These are phyloP conservation scores for Hydractinia symbiolongicarpus DNA, from an alignment of 30 jellyfish, hydroid and myxozoan genomes.

Conservation along the genomic window DNA sequence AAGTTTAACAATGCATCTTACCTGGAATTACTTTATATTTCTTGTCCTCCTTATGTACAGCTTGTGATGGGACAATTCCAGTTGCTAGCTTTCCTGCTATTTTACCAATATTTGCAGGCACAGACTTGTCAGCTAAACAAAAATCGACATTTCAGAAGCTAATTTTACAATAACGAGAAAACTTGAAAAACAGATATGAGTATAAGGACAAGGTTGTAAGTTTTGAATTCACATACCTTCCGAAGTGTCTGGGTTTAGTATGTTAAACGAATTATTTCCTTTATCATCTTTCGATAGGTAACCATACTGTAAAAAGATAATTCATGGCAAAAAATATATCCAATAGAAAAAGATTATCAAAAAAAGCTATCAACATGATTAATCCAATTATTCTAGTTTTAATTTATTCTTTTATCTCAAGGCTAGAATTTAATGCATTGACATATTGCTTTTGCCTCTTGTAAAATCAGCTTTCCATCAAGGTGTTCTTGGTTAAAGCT, in stretches of 20 bases:
- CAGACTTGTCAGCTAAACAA: conserved; percentile 25
- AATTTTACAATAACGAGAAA: no score
- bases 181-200: no score
- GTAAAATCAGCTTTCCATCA: no score
- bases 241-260: conserved; percentile 76
- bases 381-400: no score
- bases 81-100: conserved; percentile 58
- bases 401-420: no score
- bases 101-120: conserved; percentile 62
- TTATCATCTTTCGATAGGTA: conserved; percentile 60
- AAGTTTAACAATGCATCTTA: not conserved
- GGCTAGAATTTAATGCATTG: no score
- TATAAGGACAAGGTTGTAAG: not conserved
- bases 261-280: conserved; percentile 72
- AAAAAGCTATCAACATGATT: no score
- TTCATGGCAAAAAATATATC: not conserved
- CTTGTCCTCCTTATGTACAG: conserved; percentile 69
- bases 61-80: conserved; percentile 50
- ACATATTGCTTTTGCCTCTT: no score
- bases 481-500: no score
- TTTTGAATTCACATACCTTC: conserved; percentile 18
- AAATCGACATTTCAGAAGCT: not conserved
- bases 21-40: conserved; percentile 77
- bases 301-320: conserved; percentile 63
- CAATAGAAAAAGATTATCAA: not conserved